Evolutionary conservation across 2,888 invertebrate genomes (phyloP).

Genomic region (Scrobipalpa costella): DNA sequence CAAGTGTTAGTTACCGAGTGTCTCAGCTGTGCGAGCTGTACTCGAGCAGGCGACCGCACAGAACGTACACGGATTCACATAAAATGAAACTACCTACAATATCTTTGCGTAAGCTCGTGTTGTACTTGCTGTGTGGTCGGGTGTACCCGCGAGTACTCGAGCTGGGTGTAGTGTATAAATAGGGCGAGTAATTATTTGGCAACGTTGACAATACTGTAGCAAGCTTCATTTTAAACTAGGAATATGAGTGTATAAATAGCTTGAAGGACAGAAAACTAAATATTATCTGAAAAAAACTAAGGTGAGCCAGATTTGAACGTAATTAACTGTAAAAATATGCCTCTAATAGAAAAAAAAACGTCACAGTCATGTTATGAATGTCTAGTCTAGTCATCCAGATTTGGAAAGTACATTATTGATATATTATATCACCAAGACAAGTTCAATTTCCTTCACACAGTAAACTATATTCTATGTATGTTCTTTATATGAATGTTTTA

Average conservation of each 20-base stretch:
- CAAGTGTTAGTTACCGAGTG: slow-evolving; percentile 57
- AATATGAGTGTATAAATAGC: slow-evolving; percentile 41
- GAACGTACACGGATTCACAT: not conserved
- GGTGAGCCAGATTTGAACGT: not conserved
- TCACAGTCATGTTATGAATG: slow-evolving; percentile 34
- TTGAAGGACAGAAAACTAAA: slow-evolving; percentile 34
- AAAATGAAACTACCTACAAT: not conserved
- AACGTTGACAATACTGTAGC: slow-evolving; percentile 76
- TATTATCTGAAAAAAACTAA: not conserved
- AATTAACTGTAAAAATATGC: not conserved
- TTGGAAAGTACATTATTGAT: slow-evolving; percentile 35
- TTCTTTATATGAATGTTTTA: slow-evolving; percentile 31
- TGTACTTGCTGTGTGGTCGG: not conserved
- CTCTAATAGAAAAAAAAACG: not conserved
- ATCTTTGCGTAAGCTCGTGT: not conserved
- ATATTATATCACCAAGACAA: not conserved
- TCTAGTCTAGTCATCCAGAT: slow-evolving; percentile 72
- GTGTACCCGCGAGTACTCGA: slow-evolving; percentile 56
- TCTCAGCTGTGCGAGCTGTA: slow-evolving; percentile 37
- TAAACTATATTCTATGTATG: not conserved
- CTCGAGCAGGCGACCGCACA: not conserved
- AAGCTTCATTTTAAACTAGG: slow-evolving; percentile 64
- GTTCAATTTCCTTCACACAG: not conserved
- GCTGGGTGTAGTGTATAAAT: slow-evolving; percentile 55
- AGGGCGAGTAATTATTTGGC: slow-evolving; percentile 73